Percentiles rank a stretch among this genome's conserved stretches.
Conservation (phyloP, 2,113 vertebrate genomes). For the Pyxicephalus adspersus region DNA sequence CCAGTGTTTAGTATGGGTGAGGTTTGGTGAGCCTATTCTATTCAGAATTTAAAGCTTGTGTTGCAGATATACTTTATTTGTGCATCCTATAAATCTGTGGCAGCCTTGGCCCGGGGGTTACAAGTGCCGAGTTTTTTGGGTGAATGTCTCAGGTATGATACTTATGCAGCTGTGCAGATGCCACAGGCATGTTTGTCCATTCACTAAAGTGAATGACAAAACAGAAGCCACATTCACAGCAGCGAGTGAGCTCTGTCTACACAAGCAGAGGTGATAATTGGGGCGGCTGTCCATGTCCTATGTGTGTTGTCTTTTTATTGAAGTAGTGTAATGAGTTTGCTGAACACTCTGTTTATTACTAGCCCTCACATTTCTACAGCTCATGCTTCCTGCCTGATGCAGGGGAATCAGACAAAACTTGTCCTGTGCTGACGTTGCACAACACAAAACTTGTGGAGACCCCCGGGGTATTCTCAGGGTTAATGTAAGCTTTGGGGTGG, state of each 20-base stretch:
- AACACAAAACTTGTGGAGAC: not conserved
- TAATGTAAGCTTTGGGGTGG: constrained; percentile 41
- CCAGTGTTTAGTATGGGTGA: no score
- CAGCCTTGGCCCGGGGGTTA: no score
- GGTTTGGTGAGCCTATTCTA: no score
- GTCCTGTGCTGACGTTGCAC: constrained; percentile 42
- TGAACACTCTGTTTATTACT: not conserved
- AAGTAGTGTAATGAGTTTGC: not conserved
- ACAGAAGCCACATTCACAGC: not conserved
- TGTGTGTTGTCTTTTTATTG: not conserved
- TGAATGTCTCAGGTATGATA: no score
- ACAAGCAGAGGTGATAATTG: not conserved
- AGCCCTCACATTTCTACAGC: not conserved
- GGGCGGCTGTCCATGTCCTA: not conserved
- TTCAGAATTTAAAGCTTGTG: no score
- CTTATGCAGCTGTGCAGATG: no score
- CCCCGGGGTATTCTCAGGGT: constrained; percentile 20
- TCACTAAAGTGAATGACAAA: not conserved
- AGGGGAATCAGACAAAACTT: no score
- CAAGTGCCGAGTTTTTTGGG: no score
- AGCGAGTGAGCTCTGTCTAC: not conserved
- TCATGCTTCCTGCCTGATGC: no score
- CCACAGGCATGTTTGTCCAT: not conserved
- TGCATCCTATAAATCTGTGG: no score
- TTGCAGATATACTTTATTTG: no score